A percentile compares a stretch with the other conserved stretches of the same genome.
These are phyloP conservation scores for Microplitis demolitor DNA, from an alignment of 1,140 invertebrate species.

Conservation along the genomic window DNA sequence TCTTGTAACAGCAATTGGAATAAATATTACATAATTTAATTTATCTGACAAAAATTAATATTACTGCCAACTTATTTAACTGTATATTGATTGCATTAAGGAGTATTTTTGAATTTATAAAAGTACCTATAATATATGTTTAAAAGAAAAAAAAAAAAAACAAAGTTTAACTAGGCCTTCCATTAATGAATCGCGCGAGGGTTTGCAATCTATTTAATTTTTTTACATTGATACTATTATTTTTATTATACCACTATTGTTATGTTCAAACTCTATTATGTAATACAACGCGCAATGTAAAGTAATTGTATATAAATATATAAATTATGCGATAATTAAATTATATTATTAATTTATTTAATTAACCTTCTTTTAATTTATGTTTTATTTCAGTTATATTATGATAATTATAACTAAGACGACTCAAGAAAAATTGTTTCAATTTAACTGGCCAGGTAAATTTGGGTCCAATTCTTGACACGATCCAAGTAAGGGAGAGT, in stretches of 20 bases:
- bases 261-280: conserved; percentile 45
- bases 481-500: no score
- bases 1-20: background rate
- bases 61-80: background rate
- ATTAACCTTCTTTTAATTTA: background rate
- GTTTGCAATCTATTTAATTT: conserved; percentile 42
- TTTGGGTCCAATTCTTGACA: no score
- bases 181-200: conserved; percentile 24
- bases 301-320: conserved; percentile 61
- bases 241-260: conserved; percentile 36
- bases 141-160: background rate
- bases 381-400: no score
- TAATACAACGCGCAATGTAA: conserved; percentile 58
- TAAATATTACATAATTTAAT: background rate
- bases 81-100: background rate
- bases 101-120: no score
- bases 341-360: background rate
- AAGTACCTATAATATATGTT: no score
- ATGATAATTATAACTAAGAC: no score
- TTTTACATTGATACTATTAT: conserved; percentile 52
- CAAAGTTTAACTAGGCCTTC: background rate
- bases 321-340: conserved; percentile 55
- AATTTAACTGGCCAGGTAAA: no score
- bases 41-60: background rate
- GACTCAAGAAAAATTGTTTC: no score